Evolutionary conservation across 2,797 vertebrate genomes (phyloP).

Genomic region (Knipowitschia caucasica): DNA sequence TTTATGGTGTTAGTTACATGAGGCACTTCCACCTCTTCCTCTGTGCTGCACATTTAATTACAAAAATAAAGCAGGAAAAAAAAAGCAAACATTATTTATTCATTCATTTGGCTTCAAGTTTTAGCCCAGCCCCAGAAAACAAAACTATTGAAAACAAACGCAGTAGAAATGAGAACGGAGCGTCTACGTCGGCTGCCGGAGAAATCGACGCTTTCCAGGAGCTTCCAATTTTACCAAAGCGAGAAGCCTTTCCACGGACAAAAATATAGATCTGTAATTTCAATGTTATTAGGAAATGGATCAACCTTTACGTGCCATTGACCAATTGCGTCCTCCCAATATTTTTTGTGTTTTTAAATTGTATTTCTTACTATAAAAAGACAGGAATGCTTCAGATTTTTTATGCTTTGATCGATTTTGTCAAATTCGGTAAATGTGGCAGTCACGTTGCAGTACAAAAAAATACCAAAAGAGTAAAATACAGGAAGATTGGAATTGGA

Average conservation of each 20-base stretch:
- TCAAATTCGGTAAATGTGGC: background rate
- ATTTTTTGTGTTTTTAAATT: background rate
- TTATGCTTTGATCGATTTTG: background rate
- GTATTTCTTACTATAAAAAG: background rate
- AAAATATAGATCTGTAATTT: background rate
- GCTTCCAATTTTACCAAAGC: no score
- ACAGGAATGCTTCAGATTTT: background rate
- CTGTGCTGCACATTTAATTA: constrained; percentile 56
- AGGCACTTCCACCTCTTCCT: constrained; percentile 70
- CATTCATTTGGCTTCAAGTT: constrained; percentile 80
- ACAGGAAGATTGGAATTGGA: background rate
- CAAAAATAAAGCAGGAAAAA: constrained; percentile 50
- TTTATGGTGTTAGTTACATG: constrained; percentile 57
- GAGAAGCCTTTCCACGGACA: no score
- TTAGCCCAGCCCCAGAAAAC: constrained; percentile 12
- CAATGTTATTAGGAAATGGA: background rate
- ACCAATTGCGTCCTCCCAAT: no score
- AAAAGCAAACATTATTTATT: constrained; percentile 32
- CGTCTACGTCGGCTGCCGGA: constrained; percentile 21
- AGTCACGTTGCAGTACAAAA: background rate
- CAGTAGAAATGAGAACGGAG: constrained; percentile 63
- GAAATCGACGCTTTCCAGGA: constrained; percentile 29
- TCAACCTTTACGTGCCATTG: background rate
- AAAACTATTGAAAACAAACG: constrained; percentile 48
- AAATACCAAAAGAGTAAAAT: no score